Base-by-base conservation (phyloP, 37 sponge, comb jelly and placozoan genomes). In the Spongilla lacustris region DNA sequence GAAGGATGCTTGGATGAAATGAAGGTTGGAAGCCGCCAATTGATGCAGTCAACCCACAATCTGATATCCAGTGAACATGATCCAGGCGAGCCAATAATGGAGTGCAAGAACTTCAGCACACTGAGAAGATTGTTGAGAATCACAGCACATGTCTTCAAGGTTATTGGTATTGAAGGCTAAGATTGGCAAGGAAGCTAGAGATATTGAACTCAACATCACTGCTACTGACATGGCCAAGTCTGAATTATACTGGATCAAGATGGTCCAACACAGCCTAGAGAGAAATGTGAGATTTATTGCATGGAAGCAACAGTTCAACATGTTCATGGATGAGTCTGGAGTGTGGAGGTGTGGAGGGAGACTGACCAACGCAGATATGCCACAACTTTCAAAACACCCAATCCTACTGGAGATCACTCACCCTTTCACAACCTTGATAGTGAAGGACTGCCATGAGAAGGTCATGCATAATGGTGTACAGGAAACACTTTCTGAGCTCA, bases 301-400 rank as follows among this genome's bases (percentile, higher is more conserved):
- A 10, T 72, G 74, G 75, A 74, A 72, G 58, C 78, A 74, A 30
- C 84, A 83, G 27, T 50, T 87, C 26, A 34, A 46, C 10, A 38
- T 77, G 30, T 78, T 87, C 67, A 32, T 3, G 67, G 86, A 85
- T 31, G 32, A 50, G 21, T 46, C 72, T 13, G 75, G 76, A 28
- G 0, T 81, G 10, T 73, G 81, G 81, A 25, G 88, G 22, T 80
- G 88, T 80, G 88, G 88, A 6, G 88, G 81, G 3, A 41, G 79
- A 70, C 69, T 89, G 19, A n/a, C 68, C 23, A 88, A 88, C 34
- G 88, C 77, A 11, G 83, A 76, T 19, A 32, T 88, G 5, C 69
- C 66, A n/a, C 68, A 38, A 17, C 26, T 66, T 17, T 69, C 79
- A 28, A 78, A 71, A 36, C 79, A 86, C 73, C 86, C 86, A 6